Percentiles rank a stretch among this genome's conserved stretches.
Conservation (phyloP, 92 coral and sea anemone genomes). For the Palythoa heliodiscus region DNA sequence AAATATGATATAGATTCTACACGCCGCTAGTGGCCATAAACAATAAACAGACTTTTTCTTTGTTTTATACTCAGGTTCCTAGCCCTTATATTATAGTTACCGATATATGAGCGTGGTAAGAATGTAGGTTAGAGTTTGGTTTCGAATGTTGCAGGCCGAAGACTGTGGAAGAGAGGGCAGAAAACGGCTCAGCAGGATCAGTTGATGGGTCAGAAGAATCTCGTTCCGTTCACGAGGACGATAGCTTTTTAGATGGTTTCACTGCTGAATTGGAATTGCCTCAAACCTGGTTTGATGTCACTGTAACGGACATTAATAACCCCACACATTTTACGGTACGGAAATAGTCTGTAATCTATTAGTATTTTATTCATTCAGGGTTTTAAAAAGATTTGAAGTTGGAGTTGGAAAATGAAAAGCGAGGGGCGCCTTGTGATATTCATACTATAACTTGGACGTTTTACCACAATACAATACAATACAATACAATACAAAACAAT, state of each 20-base stretch:
- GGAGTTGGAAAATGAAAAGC: too few relatives aligned
- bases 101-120: background rate
- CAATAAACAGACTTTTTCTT: too few relatives aligned
- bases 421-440: too few relatives aligned
- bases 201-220: conserved; percentile 43
- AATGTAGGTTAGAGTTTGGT: background rate
- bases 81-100: too few relatives aligned
- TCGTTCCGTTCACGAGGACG: conserved; percentile 29
- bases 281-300: conserved; percentile 84
- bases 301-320: conserved; percentile 67
- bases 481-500: too few relatives aligned
- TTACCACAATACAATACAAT: too few relatives aligned
- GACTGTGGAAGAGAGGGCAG: conserved; percentile 7
- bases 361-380: too few relatives aligned
- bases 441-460: too few relatives aligned
- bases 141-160: background rate
- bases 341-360: background rate
- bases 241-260: conserved; percentile 35
- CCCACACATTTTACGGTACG: conserved; percentile 84
- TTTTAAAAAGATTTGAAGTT: too few relatives aligned
- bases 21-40: too few relatives aligned
- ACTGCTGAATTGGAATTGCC: conserved; percentile 58
- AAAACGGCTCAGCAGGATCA: conserved; percentile 32
- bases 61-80: too few relatives aligned
- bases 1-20: too few relatives aligned